phyloP scores from a whole-genome alignment of 2,888 invertebrate species.

The Drosophila quinaria region DNA sequence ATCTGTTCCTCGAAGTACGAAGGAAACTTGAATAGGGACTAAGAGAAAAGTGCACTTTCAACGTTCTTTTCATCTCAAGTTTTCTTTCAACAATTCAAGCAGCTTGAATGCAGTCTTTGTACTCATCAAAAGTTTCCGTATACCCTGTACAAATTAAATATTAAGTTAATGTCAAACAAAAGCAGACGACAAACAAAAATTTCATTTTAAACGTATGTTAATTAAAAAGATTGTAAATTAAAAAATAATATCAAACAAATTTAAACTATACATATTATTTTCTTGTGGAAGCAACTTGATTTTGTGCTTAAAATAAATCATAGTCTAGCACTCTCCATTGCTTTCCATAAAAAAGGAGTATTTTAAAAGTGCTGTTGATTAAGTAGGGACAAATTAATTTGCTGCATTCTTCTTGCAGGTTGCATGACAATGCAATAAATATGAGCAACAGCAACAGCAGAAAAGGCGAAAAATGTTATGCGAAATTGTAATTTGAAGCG shows the following conservation, averaged over 20 bases:
- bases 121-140: neutral
- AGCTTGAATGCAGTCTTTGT: neutral
- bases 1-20: slow-evolving; percentile 5
- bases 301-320: neutral
- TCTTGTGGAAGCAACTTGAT: neutral
- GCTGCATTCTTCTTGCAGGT: slow-evolving; percentile 42
- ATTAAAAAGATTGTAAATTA: too few relatives aligned
- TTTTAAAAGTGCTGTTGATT: slow-evolving; percentile 8
- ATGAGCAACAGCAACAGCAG: slow-evolving; percentile 38
- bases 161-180: neutral
- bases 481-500: slow-evolving; percentile 54
- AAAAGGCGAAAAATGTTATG: slow-evolving; percentile 17
- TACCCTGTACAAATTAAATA: neutral
- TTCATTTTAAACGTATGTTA: too few relatives aligned
- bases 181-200: too few relatives aligned
- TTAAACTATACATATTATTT: neutral
- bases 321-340: neutral
- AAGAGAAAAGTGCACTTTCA: slow-evolving; percentile 1
- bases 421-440: slow-evolving; percentile 65
- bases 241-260: too few relatives aligned
- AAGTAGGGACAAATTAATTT: slow-evolving; percentile 59
- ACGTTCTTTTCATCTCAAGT: neutral
- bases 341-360: neutral
- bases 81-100: slow-evolving; percentile 1
- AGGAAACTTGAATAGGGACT: slow-evolving; percentile 1